Base-by-base conservation (phyloP, 2,113 vertebrate species). In the Spermophilus dauricus region DNA sequence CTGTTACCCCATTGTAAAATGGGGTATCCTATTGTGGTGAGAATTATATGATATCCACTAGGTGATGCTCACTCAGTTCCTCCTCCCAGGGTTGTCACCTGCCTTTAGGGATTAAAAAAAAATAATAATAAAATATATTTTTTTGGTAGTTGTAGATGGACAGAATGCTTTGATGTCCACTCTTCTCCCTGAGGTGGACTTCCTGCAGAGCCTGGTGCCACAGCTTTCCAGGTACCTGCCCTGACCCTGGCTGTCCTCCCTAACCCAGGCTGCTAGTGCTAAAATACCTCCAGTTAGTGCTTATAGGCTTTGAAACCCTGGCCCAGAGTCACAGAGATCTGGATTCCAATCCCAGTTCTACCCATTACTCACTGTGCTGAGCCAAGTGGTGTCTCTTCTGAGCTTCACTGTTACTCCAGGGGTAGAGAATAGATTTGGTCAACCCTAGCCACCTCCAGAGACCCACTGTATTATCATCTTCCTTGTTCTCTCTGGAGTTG, bases 11-110 rank as follows among this genome's bases (percentile, higher is more conserved):
- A 22, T 45, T 85, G 84, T 58, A 77, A 77, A 65, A 75, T 28
- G 87, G 56, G 70, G 86, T 75, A n/a, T 34, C 24, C 32, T 34
- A 9, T 17, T 39, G 92, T 63, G 39, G 85, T 53, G 39, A 72
- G 16, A 16, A 84, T 51, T 53, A 67, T 86, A 34, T 3, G 4
- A 37, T 53, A 42, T 48, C 85, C 97, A 88, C 93, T 34, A 95
- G 96, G 67, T 39, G 77, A 77, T 24, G n/a, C 26, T 11, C 37
- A 53, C 13, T 2, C 22, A 7, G 56, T 32, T 16, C 14, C 69
- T 28, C 3, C 8, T 13, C 16, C 1, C 42, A 18, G 61, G 13
- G 4, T 26, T 65, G 42, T 39, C 0, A 32, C n/a, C 20, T 6
- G 11, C 7, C 5, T 42, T 63, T 56, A 6, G 30, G 61, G 26